Conservation (phyloP, 2,797 vertebrate species). For the Microhierax caerulescens region DNA sequence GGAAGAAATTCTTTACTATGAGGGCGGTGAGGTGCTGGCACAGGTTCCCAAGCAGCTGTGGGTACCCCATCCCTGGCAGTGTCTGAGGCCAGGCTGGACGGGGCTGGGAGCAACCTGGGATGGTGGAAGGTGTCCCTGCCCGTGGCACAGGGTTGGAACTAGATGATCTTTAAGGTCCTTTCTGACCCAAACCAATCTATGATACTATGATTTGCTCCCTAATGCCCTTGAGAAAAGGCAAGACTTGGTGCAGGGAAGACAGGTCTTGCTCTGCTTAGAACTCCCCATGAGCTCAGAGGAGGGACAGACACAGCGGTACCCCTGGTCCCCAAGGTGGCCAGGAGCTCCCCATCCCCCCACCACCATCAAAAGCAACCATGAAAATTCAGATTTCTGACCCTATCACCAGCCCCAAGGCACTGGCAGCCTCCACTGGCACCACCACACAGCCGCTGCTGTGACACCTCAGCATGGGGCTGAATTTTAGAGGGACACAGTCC, state of each 20-base stretch:
- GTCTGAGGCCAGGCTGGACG: too few relatives aligned
- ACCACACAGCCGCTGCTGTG: fast-evolving
- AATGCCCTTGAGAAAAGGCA: not conserved
- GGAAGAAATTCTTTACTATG: too few relatives aligned
- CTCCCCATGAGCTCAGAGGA: fast-evolving
- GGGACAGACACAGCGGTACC: not conserved
- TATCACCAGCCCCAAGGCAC: fast-evolving
- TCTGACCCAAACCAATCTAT: too few relatives aligned
- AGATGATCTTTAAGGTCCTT: too few relatives aligned
- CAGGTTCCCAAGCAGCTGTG: too few relatives aligned
- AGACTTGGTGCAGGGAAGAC: too few relatives aligned
- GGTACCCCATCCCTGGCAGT: too few relatives aligned
- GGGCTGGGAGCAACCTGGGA: too few relatives aligned
- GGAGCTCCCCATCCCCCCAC: not conserved
- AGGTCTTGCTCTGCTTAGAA: fast-evolving
- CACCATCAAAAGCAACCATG: fast-evolving
- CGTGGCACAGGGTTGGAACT: too few relatives aligned
- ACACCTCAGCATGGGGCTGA: too few relatives aligned
- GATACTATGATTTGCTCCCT: not conserved
- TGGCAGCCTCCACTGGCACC: fast-evolving
- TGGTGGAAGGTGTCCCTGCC: too few relatives aligned
- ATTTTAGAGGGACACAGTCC: not conserved
- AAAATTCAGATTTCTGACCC: not conserved
- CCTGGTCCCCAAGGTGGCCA: fast-evolving
- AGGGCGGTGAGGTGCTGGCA: too few relatives aligned